Conservation (phyloP, 1,140 invertebrate species). For the Drosophila equinoxialis region DNA sequence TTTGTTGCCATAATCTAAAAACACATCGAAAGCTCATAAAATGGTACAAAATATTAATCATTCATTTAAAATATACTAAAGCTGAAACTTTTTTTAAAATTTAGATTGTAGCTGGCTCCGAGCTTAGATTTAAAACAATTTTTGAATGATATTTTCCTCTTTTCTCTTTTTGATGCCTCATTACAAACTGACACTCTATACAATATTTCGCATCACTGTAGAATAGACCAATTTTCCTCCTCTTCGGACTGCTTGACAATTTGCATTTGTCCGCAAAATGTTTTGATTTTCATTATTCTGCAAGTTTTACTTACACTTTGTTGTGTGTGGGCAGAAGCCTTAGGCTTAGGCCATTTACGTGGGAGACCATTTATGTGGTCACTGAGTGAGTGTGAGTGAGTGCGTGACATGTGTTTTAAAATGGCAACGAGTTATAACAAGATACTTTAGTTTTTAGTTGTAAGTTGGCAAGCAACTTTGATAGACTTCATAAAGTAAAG, state of each 20-base stretch:
- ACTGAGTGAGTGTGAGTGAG: conserved; percentile 46
- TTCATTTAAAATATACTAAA: no score
- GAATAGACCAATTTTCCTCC: conserved; percentile 16
- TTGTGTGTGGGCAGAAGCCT: conserved; percentile 36
- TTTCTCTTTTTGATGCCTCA: no score
- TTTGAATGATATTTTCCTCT: no score
- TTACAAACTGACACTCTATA: neutral
- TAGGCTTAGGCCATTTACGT: conserved; percentile 41
- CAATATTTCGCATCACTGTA: neutral
- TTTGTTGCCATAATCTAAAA: no score
- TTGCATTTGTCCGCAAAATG: conserved; percentile 70
- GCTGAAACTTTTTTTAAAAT: no score
- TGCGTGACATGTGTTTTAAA: conserved; percentile 74
- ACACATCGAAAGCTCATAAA: no score
- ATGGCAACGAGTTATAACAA: conserved; percentile 48
- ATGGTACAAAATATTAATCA: no score
- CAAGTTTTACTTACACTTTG: conserved; percentile 56
- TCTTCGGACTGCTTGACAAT: conserved; percentile 63
- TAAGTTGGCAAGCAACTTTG: conserved; percentile 25
- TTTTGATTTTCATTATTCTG: conserved; percentile 78
- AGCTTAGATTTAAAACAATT: no score
- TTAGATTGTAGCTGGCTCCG: no score
- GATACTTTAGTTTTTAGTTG: conserved; percentile 45
- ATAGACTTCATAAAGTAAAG: conserved; percentile 28
- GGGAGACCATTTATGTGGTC: conserved; percentile 46